phyloP scores from a whole-genome alignment of 37 sponge, comb jelly and placozoan species.

The Eunapius fragilis region DNA sequence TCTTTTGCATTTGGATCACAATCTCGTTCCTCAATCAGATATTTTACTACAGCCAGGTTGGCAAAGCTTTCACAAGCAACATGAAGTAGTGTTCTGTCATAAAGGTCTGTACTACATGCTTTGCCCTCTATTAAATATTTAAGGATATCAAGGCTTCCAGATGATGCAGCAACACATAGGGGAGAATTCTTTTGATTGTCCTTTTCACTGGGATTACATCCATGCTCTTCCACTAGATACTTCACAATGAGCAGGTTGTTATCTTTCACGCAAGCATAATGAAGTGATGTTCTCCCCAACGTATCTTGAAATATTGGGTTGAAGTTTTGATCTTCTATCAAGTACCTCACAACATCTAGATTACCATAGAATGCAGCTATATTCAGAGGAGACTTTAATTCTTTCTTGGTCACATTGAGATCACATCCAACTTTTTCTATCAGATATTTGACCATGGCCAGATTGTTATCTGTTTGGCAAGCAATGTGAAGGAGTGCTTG shows the following conservation, averaged over 20 bases:
- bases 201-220: too few species aligned
- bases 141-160: too few species aligned
- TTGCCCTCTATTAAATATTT: background rate
- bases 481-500: too few species aligned
- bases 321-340: slow-evolving; percentile 6
- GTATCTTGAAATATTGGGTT: slow-evolving; percentile 10
- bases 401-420: slow-evolving; percentile 2
- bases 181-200: too few species aligned
- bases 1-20: too few species aligned
- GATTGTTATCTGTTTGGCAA: background rate
- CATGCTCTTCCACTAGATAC: too few species aligned
- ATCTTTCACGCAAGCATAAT: slow-evolving; percentile 47
- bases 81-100: too few species aligned
- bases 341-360: slow-evolving; percentile 26
- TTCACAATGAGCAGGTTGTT: slow-evolving; percentile 41
- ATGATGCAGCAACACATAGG: too few species aligned
- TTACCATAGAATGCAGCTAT: slow-evolving; percentile 51
- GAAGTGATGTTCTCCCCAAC: slow-evolving; percentile 59
- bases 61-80: too few species aligned
- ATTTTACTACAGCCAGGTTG: too few species aligned
- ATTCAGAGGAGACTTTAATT: slow-evolving; percentile 55
- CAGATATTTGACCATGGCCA: slow-evolving; percentile 32
- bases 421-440: slow-evolving; percentile 7
- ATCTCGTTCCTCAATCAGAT: too few species aligned
- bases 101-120: too few species aligned